Conservation (phyloP, 2,888 invertebrate species). For the Hypolimnas misippus region DNA sequence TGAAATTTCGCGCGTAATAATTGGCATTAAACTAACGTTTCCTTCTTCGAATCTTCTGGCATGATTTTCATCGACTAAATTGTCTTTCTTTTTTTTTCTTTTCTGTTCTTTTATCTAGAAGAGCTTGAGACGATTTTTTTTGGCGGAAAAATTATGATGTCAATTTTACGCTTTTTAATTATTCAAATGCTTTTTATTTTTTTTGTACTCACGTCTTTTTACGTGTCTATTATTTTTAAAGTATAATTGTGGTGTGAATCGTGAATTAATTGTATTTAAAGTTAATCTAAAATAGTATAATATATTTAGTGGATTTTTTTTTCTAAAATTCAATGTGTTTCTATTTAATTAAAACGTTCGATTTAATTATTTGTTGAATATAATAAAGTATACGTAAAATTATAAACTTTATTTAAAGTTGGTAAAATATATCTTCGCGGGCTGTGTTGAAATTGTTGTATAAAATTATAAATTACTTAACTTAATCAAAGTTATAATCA, state of each 20-base stretch:
- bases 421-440: no score
- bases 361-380: no score
- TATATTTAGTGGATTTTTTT: no score
- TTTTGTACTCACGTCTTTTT: conserved; percentile 15
- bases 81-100: conserved; percentile 14
- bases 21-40: conserved; percentile 3
- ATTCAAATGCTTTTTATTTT: conserved; percentile 28
- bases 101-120: conserved; percentile 24
- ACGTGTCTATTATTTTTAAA: conserved; percentile 17
- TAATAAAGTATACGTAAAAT: no score
- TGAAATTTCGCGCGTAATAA: neutral
- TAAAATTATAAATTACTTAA: no score
- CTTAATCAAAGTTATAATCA: no score
- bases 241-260: conserved; percentile 31
- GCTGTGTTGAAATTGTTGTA: no score
- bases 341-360: no score
- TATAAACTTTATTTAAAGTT: no score
- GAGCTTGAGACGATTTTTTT: conserved; percentile 22
- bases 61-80: conserved; percentile 37
- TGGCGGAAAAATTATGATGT: conserved; percentile 10
- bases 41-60: conserved; percentile 22
- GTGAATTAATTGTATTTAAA: neutral
- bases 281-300: neutral
- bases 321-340: no score
- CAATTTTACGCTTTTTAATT: conserved; percentile 14